phyloP scores from a whole-genome alignment of 2,113 vertebrate genomes.

The Mobula birostris region DNA sequence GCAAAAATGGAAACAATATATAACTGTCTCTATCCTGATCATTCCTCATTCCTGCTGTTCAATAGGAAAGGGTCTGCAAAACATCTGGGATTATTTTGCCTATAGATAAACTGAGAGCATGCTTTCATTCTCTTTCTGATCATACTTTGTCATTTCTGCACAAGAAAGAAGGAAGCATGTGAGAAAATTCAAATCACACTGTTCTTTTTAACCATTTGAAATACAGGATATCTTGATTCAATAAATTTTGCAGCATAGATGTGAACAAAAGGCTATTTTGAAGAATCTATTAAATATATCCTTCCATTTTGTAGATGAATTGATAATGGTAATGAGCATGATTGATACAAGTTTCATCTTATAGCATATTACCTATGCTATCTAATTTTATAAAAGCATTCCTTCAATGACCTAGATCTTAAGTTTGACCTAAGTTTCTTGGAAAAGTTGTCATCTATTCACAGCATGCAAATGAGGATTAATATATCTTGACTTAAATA shows the following conservation, averaged over 20 bases:
- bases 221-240: neutral
- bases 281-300: neutral
- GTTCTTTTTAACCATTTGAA: neutral
- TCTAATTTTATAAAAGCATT: slow-evolving; percentile 4
- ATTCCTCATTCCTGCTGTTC: neutral
- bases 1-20: neutral
- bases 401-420: neutral
- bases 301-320: neutral
- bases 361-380: neutral
- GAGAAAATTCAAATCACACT: neutral
- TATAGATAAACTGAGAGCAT: neutral
- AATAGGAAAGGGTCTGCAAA: neutral
- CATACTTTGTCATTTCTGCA: neutral
- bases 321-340: neutral
- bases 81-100: neutral
- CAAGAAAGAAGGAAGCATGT: neutral
- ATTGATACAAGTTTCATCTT: neutral
- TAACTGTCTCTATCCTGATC: neutral
- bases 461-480: neutral
- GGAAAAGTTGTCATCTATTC: neutral
- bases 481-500: neutral
- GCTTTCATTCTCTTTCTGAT: neutral
- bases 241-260: neutral
- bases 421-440: neutral
- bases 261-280: neutral